A percentile compares a stretch with the other conserved stretches of the same genome.
These are phyloP conservation scores for Drosophila novamexicana DNA, from an alignment of 1,140 invertebrate species.

Conservation along the genomic window DNA sequence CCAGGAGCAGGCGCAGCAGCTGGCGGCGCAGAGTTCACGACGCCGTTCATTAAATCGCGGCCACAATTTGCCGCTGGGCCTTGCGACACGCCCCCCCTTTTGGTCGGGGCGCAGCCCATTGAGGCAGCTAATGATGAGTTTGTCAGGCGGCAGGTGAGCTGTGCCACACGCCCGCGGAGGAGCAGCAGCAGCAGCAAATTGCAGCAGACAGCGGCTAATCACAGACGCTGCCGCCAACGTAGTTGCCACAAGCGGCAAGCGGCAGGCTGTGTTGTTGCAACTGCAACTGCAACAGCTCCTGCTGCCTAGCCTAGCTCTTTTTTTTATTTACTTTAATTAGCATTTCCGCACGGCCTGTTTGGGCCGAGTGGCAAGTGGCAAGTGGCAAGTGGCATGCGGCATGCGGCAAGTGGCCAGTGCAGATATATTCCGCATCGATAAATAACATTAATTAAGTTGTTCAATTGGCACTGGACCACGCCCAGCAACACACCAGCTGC, in stretches of 20 bases:
- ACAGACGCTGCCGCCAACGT: slow-evolving; percentile 63
- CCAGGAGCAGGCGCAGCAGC: not conserved
- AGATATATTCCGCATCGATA: slow-evolving; percentile 77
- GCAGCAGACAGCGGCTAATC: slow-evolving; percentile 60
- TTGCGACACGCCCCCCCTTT: slow-evolving; percentile 57
- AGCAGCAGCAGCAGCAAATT: slow-evolving; percentile 45
- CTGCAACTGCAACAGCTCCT: not conserved
- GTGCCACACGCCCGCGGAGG: not conserved
- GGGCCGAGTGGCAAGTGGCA: slow-evolving; percentile 4
- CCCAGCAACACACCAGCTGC: slow-evolving; percentile 31
- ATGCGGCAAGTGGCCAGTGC: slow-evolving; percentile 24
- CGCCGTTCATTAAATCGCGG: slow-evolving; percentile 50
- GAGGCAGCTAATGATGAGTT: slow-evolving; percentile 52
- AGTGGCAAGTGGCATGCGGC: slow-evolving; percentile 21
- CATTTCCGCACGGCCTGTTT: slow-evolving; percentile 62
- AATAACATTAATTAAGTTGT: slow-evolving; percentile 82
- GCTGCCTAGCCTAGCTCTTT: slow-evolving; percentile 7
- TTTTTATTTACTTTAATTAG: slow-evolving; percentile 82
- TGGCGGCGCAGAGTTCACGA: slow-evolving; percentile 39
- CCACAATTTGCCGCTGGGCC: slow-evolving; percentile 39
- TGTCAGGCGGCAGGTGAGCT: slow-evolving; percentile 54
- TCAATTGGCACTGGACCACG: slow-evolving; percentile 59
- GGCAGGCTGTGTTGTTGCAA: slow-evolving; percentile 7
- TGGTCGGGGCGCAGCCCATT: slow-evolving; percentile 46
- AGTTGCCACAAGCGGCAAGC: slow-evolving; percentile 6